These are phyloP conservation scores for Melolontha melolontha DNA, from an alignment of 2,888 invertebrate genomes.

Conservation along the genomic window DNA sequence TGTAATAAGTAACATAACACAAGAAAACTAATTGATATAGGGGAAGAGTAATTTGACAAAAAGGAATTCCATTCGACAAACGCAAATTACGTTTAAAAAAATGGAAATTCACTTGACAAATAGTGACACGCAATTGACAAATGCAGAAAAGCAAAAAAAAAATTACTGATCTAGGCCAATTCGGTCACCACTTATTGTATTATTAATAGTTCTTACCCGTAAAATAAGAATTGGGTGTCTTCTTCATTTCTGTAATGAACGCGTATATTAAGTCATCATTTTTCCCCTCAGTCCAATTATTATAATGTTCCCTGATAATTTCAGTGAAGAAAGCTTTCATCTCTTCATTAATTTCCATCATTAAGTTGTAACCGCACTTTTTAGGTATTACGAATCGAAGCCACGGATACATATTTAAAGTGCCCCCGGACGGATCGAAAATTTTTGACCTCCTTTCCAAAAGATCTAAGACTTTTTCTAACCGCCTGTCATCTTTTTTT, in stretches of 20 bases:
- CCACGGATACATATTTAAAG: conserved; percentile 73
- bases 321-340: conserved; percentile 69
- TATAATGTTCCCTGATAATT: conserved; percentile 70
- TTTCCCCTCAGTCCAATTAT: conserved; percentile 64
- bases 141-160: too few species aligned
- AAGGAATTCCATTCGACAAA: too few species aligned
- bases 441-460: conserved; percentile 67
- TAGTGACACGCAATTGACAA: too few species aligned
- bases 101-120: too few species aligned
- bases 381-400: conserved; percentile 72
- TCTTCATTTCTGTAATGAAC: conserved; percentile 72
- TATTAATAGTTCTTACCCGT: conserved; percentile 61
- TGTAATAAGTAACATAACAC: too few species aligned
- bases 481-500: conserved; percentile 62
- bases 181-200: too few species aligned
- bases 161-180: too few species aligned
- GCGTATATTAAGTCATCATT: conserved; percentile 73
- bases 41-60: too few species aligned
- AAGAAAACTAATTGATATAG: too few species aligned
- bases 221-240: conserved; percentile 60
- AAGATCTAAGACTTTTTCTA: conserved; percentile 66
- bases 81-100: too few species aligned
- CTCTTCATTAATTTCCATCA: conserved; percentile 69
- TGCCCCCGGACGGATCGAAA: conserved; percentile 63
- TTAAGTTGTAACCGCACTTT: conserved; percentile 72